phyloP scores from a whole-genome alignment of 2,113 vertebrate genomes.

The Gymnocephalus cernua region DNA sequence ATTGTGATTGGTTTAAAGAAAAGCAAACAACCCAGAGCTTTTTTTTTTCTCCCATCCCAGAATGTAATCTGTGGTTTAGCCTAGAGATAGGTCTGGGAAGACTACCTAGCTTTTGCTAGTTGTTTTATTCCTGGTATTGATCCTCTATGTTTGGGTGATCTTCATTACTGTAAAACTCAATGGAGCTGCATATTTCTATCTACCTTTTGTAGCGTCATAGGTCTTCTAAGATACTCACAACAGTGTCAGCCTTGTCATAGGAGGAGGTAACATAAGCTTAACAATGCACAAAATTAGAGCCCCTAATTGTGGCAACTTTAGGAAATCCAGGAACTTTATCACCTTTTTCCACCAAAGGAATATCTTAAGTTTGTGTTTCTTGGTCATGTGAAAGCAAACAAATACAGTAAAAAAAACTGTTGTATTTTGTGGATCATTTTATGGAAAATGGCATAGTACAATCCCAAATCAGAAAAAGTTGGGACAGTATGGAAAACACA shows the following conservation, averaged over 20 bases:
- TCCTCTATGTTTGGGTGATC: neutral
- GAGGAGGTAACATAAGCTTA: neutral
- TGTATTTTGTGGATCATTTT: neutral
- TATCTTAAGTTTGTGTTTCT: neutral
- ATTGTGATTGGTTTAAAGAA: no score
- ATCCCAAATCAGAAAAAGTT: no score
- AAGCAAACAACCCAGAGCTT: no score
- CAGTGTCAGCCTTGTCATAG: neutral
- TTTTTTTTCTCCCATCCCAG: no score
- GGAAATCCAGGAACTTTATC: neutral
- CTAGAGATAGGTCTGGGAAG: no score
- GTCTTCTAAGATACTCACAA: neutral
- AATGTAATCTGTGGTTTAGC: no score
- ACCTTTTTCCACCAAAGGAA: neutral
- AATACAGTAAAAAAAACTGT: no score
- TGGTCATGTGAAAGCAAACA: slow-evolving; percentile 1
- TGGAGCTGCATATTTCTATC: neutral
- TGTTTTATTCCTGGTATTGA: neutral
- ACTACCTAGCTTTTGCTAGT: neutral
- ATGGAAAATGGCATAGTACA: neutral
- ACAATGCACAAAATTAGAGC: neutral
- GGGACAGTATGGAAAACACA: no score
- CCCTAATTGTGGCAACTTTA: slow-evolving; percentile 7
- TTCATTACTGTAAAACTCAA: slow-evolving; percentile 6
- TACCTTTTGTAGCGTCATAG: neutral